Base-by-base conservation (phyloP, 2,113 vertebrate genomes). In the Brachypodius melanocephalos region DNA sequence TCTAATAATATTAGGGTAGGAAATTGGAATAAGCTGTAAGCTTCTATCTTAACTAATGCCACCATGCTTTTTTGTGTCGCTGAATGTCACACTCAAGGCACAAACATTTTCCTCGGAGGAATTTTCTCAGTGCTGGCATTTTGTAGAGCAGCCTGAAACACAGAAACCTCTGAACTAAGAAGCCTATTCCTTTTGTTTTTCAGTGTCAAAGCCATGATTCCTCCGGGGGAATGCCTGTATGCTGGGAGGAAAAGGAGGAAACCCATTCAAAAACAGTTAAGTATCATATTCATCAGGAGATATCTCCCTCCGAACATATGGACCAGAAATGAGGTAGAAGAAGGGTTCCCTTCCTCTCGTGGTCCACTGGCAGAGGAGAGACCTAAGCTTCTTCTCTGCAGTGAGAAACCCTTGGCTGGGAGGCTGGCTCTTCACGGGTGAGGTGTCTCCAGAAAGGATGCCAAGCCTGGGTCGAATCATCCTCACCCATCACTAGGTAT, bases 211-310 rank as follows among this genome's bases (percentile, higher is more conserved):
- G 98, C 83, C 92, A 99, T 99, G 99, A 99, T 99, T 87, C 99
- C 99, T 46, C 99, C 99, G 0, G 99, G 99, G 92, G 99, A 99
- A 96, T 99, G 99, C 96, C 98, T 98, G 79, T 99, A 99, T 16
- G 99, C 99, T 6, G 99, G 99, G 71, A 98, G 99, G 59, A 99
- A 99, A 97, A 97, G 99, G 96, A 99, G 99, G 97, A 99, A 99
- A 96, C 99, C 99, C 61, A 87, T 99, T 89, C 99, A 99, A 89
- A 99, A 99, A 98, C 99, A 99, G 99, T 99, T 98, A 98, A 98
- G 98, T 97, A 95, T 96, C 85, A 32, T 42, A 49, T 92, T 48
- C 79, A 91, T 69, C 42, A 48, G 46, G 32, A 76, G 45, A 7
- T 31, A 46, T 32, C 52, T 68, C 22, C 19, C 9, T 61, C 24